Evolutionary conservation across 2,888 invertebrate species (phyloP), one percentile per base, ranked within the genome.

Genomic region (Muschampia plurimacula): DNA sequence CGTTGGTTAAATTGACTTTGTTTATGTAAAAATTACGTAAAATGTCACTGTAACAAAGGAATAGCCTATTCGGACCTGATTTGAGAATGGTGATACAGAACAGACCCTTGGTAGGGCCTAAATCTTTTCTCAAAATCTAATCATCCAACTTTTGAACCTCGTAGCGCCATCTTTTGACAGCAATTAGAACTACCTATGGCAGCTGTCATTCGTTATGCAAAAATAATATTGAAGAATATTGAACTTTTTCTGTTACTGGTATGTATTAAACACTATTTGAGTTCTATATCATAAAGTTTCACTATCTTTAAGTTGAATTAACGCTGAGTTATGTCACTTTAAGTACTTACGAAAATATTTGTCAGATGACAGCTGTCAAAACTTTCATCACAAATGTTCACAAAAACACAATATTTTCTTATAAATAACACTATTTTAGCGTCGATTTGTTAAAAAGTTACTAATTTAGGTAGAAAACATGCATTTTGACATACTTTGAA

Each of bases 361-460:
- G 88, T 85, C 89, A 90, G 87, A 88, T 93, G 93, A 88, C 92
- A 93, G 78, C 92, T 93, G 93, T 92, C 92, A 92, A 90, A 91
- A 89, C 88, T 89, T 89, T 89, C 81, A 77, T 85, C 93, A 91
- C 93, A 92, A 91, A 92, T 92, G 91, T 86, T 88, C 91, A 90
- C 89, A 88, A 89, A 90, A 90, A 85, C 89, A 86, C 88, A 72
- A 76, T 76, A 83, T 81, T 82, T 75, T 36, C 63, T 76, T 72
- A 44, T 12, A 69, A 65, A 52, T 69, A 22, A 52, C 67, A 81
- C 79, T 66, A 81, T 80, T 80, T 79, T 69, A 74, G 76, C 65
- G 72, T 77, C 65, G 46, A 65, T 69, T 59, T 75, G 72, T 60
- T 75, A 74, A 82, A 89, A 86, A 78, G 77, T 78, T 75, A 62